Evolutionary conservation across 92 coral and sea anemone species (phyloP).

Genomic region (Porites cylindrica): DNA sequence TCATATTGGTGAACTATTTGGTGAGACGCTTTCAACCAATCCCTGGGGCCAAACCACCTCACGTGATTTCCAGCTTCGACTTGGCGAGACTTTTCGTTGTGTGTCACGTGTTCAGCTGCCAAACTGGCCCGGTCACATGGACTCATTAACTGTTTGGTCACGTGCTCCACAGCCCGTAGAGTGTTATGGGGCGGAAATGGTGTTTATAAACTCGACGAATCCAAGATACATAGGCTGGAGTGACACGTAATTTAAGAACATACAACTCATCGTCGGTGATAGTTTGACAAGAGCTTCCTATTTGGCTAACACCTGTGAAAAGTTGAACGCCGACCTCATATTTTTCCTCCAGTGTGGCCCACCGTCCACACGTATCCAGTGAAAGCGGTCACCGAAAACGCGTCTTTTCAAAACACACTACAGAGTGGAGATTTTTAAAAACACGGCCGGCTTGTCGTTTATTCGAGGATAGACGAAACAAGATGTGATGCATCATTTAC

Average conservation of each 20-base stretch:
- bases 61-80: conserved; percentile 79
- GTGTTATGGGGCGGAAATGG: conserved; percentile 81
- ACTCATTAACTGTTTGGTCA: conserved; percentile 82
- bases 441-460: no score
- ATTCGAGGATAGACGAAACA: no score
- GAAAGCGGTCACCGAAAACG: no score
- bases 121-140: conserved; percentile 95
- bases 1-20: conserved; percentile 89
- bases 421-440: no score
- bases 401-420: no score
- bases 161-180: conserved; percentile 54
- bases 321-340: no score
- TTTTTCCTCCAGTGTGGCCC: no score
- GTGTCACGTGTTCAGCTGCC: conserved; percentile 85
- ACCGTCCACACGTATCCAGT: no score
- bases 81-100: conserved; percentile 83
- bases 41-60: conserved; percentile 95
- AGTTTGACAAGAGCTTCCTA: not conserved
- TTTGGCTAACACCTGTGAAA: no score
- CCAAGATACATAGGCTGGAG: conserved; percentile 68
- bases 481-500: no score
- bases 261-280: not conserved
- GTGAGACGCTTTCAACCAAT: conserved; percentile 81
- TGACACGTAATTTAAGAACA: not conserved
- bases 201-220: conserved; percentile 37